Evolutionary conservation across 2,797 vertebrate genomes (phyloP).

Genomic region (Urophycis tenuis): DNA sequence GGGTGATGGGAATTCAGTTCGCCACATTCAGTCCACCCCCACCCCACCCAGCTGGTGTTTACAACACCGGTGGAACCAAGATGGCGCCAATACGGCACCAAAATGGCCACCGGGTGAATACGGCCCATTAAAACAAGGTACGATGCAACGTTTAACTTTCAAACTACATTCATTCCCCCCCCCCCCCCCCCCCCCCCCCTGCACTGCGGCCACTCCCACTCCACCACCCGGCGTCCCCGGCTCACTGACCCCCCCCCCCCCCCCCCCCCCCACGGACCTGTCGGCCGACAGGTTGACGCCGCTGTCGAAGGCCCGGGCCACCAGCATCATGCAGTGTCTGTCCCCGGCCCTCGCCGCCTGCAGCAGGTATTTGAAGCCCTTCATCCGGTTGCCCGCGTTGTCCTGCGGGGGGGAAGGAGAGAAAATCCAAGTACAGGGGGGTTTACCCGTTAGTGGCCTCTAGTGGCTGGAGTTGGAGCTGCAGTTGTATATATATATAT

Average conservation of each 20-base stretch:
- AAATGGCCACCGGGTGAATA: too few species aligned
- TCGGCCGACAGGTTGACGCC: constrained; percentile 79
- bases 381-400: constrained; percentile 78
- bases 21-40: too few species aligned
- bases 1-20: too few species aligned
- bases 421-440: background rate
- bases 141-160: too few species aligned
- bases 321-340: constrained; percentile 85
- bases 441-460: background rate
- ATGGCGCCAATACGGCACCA: too few species aligned
- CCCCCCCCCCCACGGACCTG: constrained; percentile 72
- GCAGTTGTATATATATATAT: too few species aligned
- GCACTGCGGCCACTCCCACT: too few species aligned
- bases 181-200: too few species aligned
- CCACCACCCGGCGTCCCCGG: background rate
- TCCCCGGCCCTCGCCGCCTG: constrained; percentile 91
- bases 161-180: background rate
- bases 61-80: too few species aligned
- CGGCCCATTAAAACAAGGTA: background rate
- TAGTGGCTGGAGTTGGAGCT: too few species aligned
- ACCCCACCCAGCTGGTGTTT: too few species aligned
- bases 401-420: constrained; percentile 63
- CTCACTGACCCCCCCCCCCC: too few species aligned
- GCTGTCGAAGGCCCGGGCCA: constrained; percentile 86
- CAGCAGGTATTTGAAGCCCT: constrained; percentile 84